Conservation (phyloP, 2,113 vertebrate genomes). For the Phyllostomus discolor region DNA sequence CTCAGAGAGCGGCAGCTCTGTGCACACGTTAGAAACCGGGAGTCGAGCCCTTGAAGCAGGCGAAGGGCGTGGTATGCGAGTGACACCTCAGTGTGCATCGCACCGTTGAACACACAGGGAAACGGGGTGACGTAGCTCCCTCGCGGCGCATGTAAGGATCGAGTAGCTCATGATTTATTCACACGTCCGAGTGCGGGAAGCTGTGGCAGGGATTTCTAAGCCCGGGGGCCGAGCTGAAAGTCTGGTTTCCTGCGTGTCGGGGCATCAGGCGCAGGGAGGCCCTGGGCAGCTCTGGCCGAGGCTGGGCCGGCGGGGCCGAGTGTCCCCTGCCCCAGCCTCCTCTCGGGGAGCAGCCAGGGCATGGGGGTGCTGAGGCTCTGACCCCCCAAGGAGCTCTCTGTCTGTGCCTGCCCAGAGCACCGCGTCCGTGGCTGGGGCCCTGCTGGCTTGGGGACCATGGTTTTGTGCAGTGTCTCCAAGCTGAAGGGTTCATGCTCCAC, state of each 20-base stretch:
- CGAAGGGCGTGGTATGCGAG: neutral
- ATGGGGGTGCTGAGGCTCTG: neutral
- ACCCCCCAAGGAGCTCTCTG: neutral
- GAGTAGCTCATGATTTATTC: neutral
- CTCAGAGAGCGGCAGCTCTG: neutral
- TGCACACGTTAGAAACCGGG: no score
- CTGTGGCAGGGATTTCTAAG: neutral
- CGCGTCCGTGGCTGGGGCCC: no score
- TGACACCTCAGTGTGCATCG: neutral
- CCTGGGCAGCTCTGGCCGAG: neutral
- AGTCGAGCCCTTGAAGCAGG: neutral
- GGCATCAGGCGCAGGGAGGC: neutral
- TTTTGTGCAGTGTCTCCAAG: neutral
- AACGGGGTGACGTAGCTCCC: neutral
- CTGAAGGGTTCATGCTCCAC: neutral
- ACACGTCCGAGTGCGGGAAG: neutral
- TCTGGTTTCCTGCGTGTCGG: rapidly evolving
- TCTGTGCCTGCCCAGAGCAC: neutral
- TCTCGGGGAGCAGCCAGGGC: rapidly evolving
- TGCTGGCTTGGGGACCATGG: neutral
- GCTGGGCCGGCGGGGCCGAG: neutral
- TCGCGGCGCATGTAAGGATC: neutral
- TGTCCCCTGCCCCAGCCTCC: neutral
- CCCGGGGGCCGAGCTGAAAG: neutral
- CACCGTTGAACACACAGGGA: neutral